Evolutionary conservation across 2,888 invertebrate species (phyloP), one percentile per base, ranked within the genome.

Genomic region (Diabrotica balteata): DNA sequence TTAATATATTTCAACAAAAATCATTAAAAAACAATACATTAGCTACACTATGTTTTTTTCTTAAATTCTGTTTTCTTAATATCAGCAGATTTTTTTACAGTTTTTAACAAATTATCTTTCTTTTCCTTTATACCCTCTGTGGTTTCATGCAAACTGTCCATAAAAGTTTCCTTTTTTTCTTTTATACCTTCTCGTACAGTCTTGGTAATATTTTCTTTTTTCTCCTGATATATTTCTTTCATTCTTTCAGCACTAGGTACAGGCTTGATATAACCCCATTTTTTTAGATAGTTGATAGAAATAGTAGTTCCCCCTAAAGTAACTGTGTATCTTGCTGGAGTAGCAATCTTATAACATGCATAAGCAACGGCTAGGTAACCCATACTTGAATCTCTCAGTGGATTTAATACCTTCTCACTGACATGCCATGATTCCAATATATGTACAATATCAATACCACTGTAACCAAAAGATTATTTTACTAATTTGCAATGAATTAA

Each of bases 291-390:
- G 77, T 89, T 94, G 67, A 97, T 96, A 7, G 93, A 90, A 80
- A 92, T 83, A 17, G 96, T 96, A 22, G 97, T 96, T 55, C 94
- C 94, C 75, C 93, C 95, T 80, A 97, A 82, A 59, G 97, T 98
- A 1, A 96, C 91, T n/a, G 95, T 92, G 84, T 97, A 98, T 75
- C 98, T 87, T 10, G 93, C 83, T 4, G 98, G 98, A 8, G 97
- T 95, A 44, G 91, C 91, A 74, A 98, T 87, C 87, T 99, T 99
- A 84, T 98, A 99, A 76, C 97, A 87, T 52, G 96, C 92, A 84
- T 96, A 95, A 0, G 97, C 90, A 49, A 97, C 86, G 8, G 98
- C 98, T 80, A 94, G 85, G 82, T 95, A 92, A 9, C 98, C 98
- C 82, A 96, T 93, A 76, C 87, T 89, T 0, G 95, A 94, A 73